Evolutionary conservation across 2,888 invertebrate species (phyloP).

Genomic region (Acanthopleura granulata): DNA sequence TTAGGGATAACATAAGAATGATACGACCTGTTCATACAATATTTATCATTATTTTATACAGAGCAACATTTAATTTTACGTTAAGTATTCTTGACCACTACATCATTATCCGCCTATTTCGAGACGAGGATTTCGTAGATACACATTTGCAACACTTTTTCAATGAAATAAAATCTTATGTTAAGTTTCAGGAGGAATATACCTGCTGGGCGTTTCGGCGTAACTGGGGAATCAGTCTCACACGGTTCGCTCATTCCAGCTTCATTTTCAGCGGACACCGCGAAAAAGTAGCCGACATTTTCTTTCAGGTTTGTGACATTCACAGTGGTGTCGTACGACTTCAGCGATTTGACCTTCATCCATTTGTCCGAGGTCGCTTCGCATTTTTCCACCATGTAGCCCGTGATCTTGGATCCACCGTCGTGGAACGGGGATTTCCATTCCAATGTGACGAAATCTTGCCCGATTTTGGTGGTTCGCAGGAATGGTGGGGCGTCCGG

Average conservation of each 20-base stretch:
- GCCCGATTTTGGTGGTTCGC: slow-evolving; percentile 50
- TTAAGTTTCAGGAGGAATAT: not conserved
- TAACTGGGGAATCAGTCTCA: slow-evolving; percentile 46
- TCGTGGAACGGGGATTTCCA: slow-evolving; percentile 61
- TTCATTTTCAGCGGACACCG: slow-evolving; percentile 67
- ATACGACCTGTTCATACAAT: no score
- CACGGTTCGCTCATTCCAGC: slow-evolving; percentile 49
- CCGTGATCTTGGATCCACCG: slow-evolving; percentile 60
- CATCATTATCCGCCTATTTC: no score
- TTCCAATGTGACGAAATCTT: slow-evolving; percentile 55
- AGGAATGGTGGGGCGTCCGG: slow-evolving; percentile 58
- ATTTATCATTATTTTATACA: no score
- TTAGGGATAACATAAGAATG: no score
- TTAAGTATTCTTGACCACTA: no score
- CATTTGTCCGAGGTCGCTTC: slow-evolving; percentile 51
- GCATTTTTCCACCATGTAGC: slow-evolving; percentile 49
- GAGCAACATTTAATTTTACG: no score
- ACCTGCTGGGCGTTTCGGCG: slow-evolving; percentile 41
- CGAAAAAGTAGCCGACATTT: slow-evolving; percentile 63
- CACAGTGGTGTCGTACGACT: slow-evolving; percentile 48
- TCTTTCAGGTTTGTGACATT: slow-evolving; percentile 55
- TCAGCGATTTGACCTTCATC: slow-evolving; percentile 49
- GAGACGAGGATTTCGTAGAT: no score
- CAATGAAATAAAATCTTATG: not conserved
- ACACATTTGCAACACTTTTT: not conserved